A percentile compares a stretch with the other conserved stretches of the same genome.
Conservation (phyloP, 2,888 invertebrate species). For the Cremastinae sp. region DNA sequence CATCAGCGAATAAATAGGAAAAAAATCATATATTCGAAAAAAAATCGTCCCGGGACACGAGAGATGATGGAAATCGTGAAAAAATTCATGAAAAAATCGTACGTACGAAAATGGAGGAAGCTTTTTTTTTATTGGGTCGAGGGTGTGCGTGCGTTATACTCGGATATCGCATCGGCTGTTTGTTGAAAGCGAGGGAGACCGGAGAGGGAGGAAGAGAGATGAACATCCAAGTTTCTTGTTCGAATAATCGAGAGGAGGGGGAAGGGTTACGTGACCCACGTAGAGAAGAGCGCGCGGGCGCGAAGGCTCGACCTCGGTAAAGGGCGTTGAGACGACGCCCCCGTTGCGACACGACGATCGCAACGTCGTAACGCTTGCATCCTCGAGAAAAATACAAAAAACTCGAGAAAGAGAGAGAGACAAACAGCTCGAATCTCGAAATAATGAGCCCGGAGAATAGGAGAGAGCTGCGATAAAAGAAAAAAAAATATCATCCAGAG, state of each 20-base stretch:
- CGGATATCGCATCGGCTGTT: constrained; percentile 25
- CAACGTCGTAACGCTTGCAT: constrained; percentile 49
- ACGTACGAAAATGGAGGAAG: too few relatives aligned
- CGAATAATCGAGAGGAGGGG: not conserved
- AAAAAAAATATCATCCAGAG: constrained; percentile 1
- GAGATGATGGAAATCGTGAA: constrained; percentile 28
- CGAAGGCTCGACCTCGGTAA: constrained; percentile 55
- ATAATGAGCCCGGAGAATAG: too few relatives aligned
- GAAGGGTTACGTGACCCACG: constrained; percentile 55
- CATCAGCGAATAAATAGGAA: too few relatives aligned
- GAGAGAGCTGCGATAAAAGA: too few relatives aligned
- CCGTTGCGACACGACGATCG: constrained; percentile 31
- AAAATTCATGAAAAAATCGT: too few relatives aligned
- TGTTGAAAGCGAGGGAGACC: too few relatives aligned
- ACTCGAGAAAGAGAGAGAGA: not conserved
- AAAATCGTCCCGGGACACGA: constrained; percentile 5
- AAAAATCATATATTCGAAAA: too few relatives aligned
- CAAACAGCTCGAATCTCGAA: too few relatives aligned
- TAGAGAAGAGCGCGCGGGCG: constrained; percentile 9
- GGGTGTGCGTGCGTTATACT: constrained; percentile 14
- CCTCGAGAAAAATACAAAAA: constrained; percentile 15
- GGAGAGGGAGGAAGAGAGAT: constrained; percentile 5
- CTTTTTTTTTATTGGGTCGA: too few relatives aligned
- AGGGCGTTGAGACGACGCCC: constrained; percentile 58
- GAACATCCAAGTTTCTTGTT: constrained; percentile 18